These are phyloP conservation scores for Amphiprion percula DNA, from an alignment of 2,113 vertebrate species.

Conservation along the genomic window DNA sequence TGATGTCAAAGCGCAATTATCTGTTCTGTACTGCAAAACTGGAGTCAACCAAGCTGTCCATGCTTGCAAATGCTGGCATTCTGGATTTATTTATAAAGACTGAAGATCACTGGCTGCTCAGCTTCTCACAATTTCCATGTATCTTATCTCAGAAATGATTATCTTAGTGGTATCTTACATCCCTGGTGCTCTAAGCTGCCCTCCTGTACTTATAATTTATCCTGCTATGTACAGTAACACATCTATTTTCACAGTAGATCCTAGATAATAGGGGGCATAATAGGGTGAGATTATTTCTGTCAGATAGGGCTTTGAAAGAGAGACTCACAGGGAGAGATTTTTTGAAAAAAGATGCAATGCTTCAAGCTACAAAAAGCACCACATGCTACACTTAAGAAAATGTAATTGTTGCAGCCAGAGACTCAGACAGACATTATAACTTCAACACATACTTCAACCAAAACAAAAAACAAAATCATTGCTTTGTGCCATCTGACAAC, in stretches of 20 bases:
- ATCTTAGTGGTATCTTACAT: not conserved
- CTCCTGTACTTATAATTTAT: conserved; percentile 9
- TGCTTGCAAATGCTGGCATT: too few relatives aligned
- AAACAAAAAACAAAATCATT: too few relatives aligned
- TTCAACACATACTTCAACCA: too few relatives aligned
- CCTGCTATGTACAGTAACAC: conserved; percentile 9
- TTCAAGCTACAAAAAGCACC: conserved; percentile 10
- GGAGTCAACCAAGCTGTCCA: too few relatives aligned
- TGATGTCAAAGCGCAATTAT: too few relatives aligned
- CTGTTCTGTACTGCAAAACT: too few relatives aligned
- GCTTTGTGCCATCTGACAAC: too few relatives aligned
- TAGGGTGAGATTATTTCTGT: conserved; percentile 27
- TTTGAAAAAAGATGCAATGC: not conserved
- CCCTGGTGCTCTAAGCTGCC: not conserved
- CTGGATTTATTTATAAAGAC: too few relatives aligned
- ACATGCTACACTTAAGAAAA: too few relatives aligned
- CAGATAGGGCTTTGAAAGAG: conserved; percentile 2
- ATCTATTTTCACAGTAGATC: conserved; percentile 33
- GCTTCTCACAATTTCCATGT: not conserved
- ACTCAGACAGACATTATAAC: too few relatives aligned
- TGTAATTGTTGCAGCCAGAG: too few relatives aligned
- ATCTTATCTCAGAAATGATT: conserved; percentile 9
- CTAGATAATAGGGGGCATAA: conserved; percentile 9
- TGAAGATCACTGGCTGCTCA: not conserved
- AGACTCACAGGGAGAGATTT: not conserved